Evolutionary conservation across 2,113 vertebrate genomes (phyloP).

Genomic region (Megaleporinus macrocephalus): DNA sequence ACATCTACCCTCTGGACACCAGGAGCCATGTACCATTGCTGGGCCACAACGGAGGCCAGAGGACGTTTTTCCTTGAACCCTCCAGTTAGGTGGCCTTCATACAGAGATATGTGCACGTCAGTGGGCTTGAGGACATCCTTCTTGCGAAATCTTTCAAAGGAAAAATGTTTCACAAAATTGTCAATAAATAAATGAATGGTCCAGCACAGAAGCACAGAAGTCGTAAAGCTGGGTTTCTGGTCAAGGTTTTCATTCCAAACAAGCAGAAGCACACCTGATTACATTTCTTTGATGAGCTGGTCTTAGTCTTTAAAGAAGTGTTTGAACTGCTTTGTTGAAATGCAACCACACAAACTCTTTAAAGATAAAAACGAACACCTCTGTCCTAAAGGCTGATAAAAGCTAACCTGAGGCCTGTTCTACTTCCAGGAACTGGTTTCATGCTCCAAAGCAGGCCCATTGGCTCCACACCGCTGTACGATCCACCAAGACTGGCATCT

Average conservation of each 20-base stretch:
- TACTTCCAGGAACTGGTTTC: constrained; percentile 72
- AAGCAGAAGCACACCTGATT: too few relatives aligned
- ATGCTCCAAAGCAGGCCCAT: constrained; percentile 81
- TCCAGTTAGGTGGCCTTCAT: constrained; percentile 62
- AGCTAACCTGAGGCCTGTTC: constrained; percentile 70
- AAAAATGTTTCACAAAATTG: not conserved
- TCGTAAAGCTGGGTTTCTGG: not conserved
- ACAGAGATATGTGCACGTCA: constrained; percentile 69
- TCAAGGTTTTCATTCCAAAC: too few relatives aligned
- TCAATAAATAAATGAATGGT: too few relatives aligned
- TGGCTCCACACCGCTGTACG: constrained; percentile 71
- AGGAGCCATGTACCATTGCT: constrained; percentile 75
- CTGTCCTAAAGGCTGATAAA: not conserved
- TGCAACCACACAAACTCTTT: too few relatives aligned
- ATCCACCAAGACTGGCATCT: constrained; percentile 71
- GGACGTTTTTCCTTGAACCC: constrained; percentile 60
- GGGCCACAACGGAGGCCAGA: constrained; percentile 60
- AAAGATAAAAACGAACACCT: too few relatives aligned
- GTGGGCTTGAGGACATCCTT: constrained; percentile 64
- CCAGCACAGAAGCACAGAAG: not conserved
- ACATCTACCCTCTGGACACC: constrained; percentile 68
- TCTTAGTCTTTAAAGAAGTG: too few relatives aligned
- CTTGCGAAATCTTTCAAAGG: constrained; percentile 74
- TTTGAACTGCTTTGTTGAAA: too few relatives aligned
- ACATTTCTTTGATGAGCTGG: too few relatives aligned